These are phyloP conservation scores for Branchipolynoe longqiensis DNA, from an alignment of 2,888 invertebrate genomes.

Conservation along the genomic window DNA sequence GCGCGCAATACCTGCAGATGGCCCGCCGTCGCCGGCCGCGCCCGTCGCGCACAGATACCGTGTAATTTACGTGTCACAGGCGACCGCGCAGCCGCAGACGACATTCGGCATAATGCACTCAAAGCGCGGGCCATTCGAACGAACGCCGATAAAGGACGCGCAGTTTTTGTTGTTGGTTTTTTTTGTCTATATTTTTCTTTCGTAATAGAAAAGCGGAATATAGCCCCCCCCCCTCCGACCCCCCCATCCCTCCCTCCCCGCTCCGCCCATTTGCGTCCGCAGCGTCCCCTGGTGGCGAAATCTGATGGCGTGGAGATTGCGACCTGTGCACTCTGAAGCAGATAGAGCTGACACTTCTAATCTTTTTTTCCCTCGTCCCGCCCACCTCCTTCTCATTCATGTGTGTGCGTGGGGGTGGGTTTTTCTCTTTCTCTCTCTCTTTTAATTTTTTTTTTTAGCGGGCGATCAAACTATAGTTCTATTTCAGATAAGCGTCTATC, in stretches of 20 bases:
- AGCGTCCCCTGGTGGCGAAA: constrained; percentile 12
- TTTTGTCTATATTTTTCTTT: too few relatives aligned
- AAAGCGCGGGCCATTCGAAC: constrained; percentile 16
- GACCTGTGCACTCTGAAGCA: not conserved
- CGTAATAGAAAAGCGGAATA: too few relatives aligned
- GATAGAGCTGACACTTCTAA: constrained; percentile 1
- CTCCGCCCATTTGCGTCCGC: not conserved
- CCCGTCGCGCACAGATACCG: constrained; percentile 4
- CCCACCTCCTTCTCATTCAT: too few relatives aligned
- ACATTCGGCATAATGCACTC: constrained; percentile 43
- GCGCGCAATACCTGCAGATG: constrained; percentile 11
- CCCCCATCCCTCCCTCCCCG: too few relatives aligned
- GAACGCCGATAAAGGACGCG: constrained; percentile 44
- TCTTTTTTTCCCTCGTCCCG: not conserved
- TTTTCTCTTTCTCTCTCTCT: too few relatives aligned
- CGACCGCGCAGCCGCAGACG: constrained; percentile 13
- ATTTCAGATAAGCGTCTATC: too few relatives aligned
- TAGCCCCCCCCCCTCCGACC: too few relatives aligned
- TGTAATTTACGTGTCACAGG: constrained; percentile 40
- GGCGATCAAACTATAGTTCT: too few relatives aligned
- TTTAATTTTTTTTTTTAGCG: too few relatives aligned
- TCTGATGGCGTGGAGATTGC: constrained; percentile 40
- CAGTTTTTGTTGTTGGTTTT: too few relatives aligned
- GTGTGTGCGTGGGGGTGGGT: too few relatives aligned
- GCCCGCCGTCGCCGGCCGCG: not conserved